Evolutionary conservation across 2,113 vertebrate genomes (phyloP).

Genomic region (Apteryx owenii): DNA sequence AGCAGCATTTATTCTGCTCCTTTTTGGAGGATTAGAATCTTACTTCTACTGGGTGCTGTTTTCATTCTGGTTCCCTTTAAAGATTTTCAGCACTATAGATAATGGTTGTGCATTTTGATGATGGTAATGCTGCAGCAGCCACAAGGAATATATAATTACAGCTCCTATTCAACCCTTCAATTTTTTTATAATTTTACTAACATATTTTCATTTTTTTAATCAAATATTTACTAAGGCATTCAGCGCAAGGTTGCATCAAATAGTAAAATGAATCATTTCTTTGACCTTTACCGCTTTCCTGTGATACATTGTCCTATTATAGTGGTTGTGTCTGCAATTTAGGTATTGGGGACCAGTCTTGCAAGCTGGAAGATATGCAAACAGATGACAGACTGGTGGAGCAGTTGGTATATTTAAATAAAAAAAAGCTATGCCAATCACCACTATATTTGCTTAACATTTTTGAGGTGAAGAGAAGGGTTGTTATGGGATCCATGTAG

Average conservation of each 20-base stretch:
- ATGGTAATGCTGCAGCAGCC: not conserved
- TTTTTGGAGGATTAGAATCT: not conserved
- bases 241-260: not conserved
- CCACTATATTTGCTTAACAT: too few species aligned
- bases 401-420: not conserved
- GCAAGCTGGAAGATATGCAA: not conserved
- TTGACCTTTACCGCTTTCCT: not conserved
- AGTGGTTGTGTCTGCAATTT: not conserved
- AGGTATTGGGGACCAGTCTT: not conserved
- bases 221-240: not conserved
- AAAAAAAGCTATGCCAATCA: not conserved
- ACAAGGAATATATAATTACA: not conserved
- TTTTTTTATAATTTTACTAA: not conserved
- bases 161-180: not conserved
- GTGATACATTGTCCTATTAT: not conserved
- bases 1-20: not conserved
- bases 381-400: not conserved
- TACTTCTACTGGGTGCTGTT: not conserved
- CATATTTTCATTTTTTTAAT: not conserved
- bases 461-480: not conserved
- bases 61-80: not conserved
- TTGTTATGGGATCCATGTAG: not conserved
- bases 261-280: not conserved
- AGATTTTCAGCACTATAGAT: not conserved
- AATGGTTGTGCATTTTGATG: not conserved